Evolutionary conservation across 2,797 vertebrate genomes (phyloP), one percentile per base, ranked within the genome.

Genomic region (Australoheros facetus): DNA sequence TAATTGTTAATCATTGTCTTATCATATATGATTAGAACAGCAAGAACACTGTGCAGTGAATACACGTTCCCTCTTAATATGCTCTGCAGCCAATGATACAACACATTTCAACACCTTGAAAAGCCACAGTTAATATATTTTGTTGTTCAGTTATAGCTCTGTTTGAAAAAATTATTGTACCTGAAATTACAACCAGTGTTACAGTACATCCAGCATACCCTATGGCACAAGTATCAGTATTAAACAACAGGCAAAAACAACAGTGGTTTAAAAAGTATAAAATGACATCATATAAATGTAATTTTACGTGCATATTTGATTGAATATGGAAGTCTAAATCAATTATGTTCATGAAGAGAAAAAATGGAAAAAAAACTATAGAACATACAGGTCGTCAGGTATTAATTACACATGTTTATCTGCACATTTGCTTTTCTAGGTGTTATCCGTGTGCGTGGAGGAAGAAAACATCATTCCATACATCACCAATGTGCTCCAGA

Each of bases 401-500:
- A 21, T 66, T 28, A 66, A 12, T 48, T 48, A 48, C 23, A 66
- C 42, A 7, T 48, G 42, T 2, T 48, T 19, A 66, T 7, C 9
- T 82, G 28, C 23, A 34, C 66, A 79, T 87, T 26, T 87, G 28
- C 7, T 80, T 78, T 83, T 88, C 3, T 87, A 99, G 98, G 98
- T 99, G 82, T 93, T 99, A 3, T 99, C 98, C 0, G 98, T 99
- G 23, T 99, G 98, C 55, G 98, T 99, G 56, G 98, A 99, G 82
- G 98, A 99, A 88, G 97, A 98, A 90, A 97, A 98, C 92, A 97
- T 98, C 83, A 98, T 99, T 89, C 98, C 98, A 45, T 99, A 99
- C 84, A 99, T 99, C 86, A 99, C 97, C 54, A 99, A 98, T 4
- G 98, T 99, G 77, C 96, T 99, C 79, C 98, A 99, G 93, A 99